Conservation (phyloP, 2,797 vertebrate genomes). For the Crax fasciolata region DNA sequence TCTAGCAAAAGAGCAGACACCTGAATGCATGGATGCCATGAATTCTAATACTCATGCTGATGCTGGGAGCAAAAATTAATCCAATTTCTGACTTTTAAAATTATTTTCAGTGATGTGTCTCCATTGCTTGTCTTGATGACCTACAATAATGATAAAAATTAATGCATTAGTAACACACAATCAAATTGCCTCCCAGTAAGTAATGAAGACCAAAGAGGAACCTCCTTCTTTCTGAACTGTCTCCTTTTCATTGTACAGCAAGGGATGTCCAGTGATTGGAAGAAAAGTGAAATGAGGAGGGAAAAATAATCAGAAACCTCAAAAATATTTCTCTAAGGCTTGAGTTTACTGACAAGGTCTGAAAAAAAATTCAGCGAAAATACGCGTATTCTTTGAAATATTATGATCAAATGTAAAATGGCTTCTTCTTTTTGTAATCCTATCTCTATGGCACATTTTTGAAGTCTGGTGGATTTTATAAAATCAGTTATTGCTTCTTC, state of each 20-base stretch:
- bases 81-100: slow-evolving; percentile 25
- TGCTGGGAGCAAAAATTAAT: background rate
- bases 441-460: background rate
- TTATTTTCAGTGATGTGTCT: slow-evolving; percentile 45
- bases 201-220: slow-evolving; percentile 16
- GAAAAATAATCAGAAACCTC: background rate
- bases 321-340: background rate
- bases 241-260: background rate
- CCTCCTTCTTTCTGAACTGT: background rate
- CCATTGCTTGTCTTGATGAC: slow-evolving; percentile 45
- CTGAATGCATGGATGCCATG: background rate
- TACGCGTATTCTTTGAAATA: background rate
- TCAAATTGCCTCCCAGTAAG: slow-evolving; percentile 24
- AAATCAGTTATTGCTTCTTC: background rate
- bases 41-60: background rate
- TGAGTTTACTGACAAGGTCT: background rate
- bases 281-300: background rate
- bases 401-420: background rate
- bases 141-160: slow-evolving; percentile 63
- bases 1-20: background rate
- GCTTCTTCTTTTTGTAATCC: background rate
- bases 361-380: background rate
- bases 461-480: background rate
- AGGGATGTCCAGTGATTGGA: background rate
- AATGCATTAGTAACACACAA: slow-evolving; percentile 44